Evolutionary conservation across 2,888 invertebrate species (phyloP).

Genomic region (Taenaris catops): DNA sequence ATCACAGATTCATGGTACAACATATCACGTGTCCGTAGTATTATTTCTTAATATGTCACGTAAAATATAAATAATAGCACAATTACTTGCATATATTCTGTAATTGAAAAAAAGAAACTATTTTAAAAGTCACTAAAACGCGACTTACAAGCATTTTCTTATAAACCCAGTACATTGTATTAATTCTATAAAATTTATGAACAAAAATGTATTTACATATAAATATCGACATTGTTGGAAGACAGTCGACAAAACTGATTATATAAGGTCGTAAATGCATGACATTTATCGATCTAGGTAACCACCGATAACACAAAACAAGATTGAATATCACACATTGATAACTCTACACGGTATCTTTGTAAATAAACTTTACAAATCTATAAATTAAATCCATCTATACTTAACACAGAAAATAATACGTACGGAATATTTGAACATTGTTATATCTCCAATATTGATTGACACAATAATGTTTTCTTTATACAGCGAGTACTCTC

Average conservation of each 20-base stretch:
- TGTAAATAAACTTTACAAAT: slow-evolving; percentile 4
- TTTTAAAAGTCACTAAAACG: slow-evolving; percentile 3
- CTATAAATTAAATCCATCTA: too few relatives aligned
- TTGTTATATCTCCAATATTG: background rate
- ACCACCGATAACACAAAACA: slow-evolving; percentile 7
- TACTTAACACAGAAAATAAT: slow-evolving; percentile 6
- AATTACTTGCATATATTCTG: too few relatives aligned
- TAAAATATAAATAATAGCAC: too few relatives aligned
- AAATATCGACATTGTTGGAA: background rate
- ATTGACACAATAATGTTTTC: background rate
- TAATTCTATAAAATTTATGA: too few relatives aligned
- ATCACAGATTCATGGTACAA: too few relatives aligned
- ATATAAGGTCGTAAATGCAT: slow-evolving; percentile 4
- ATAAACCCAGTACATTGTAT: too few relatives aligned
- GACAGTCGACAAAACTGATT: slow-evolving; percentile 1
- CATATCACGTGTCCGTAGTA: too few relatives aligned
- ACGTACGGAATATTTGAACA: background rate
- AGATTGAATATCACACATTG: slow-evolving; percentile 12
- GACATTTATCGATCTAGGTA: slow-evolving; percentile 4
- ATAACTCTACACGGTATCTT: slow-evolving; percentile 5
- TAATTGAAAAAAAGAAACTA: too few relatives aligned
- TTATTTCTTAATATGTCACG: too few relatives aligned
- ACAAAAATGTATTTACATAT: background rate
- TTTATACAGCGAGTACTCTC: too few relatives aligned
- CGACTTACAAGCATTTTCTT: background rate